A percentile compares a stretch with the other conserved stretches of the same genome.
These are phyloP conservation scores for Drosophila kanapiae DNA, from an alignment of 1,140 invertebrate genomes.

Conservation along the genomic window DNA sequence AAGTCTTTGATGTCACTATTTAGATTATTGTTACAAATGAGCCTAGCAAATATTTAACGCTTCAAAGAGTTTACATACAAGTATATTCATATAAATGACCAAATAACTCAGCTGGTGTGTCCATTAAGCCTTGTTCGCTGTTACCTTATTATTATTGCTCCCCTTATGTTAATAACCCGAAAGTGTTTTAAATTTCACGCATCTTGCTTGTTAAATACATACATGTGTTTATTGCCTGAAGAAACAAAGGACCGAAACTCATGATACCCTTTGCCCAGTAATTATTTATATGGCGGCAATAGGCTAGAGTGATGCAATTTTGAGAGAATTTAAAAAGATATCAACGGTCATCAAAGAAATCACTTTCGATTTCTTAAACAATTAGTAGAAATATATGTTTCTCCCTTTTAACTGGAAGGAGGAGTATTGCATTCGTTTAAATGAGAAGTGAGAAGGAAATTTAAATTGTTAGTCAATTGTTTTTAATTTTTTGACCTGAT, in stretches of 20 bases:
- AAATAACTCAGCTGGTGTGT: constrained; percentile 47
- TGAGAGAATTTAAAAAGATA: constrained; percentile 8
- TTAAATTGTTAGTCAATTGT: background rate
- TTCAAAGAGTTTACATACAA: constrained; percentile 16
- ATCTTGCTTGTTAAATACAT: constrained; percentile 46
- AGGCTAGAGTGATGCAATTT: constrained; percentile 6
- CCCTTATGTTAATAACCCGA: constrained; percentile 49
- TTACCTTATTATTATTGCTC: constrained; percentile 47
- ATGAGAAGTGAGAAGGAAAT: background rate
- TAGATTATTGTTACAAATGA: constrained; percentile 21
- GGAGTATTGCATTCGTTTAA: constrained; percentile 1
- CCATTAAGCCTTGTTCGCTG: constrained; percentile 41
- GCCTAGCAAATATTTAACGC: constrained; percentile 35
- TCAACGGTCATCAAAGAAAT: constrained; percentile 4
- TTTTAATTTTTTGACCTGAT: background rate
- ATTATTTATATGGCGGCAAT: constrained; percentile 21
- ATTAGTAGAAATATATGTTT: constrained; percentile 1
- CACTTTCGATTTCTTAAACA: constrained; percentile 6
- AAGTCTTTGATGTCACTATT: constrained; percentile 15
- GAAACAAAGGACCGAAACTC: constrained; percentile 25
- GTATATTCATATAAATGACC: constrained; percentile 20
- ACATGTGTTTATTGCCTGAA: constrained; percentile 40
- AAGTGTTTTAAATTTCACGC: constrained; percentile 53
- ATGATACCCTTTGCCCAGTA: constrained; percentile 15
- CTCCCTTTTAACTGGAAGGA: background rate